These are phyloP conservation scores for Himalopsyche anomala DNA, from an alignment of 2,888 invertebrate species.

Conservation along the genomic window DNA sequence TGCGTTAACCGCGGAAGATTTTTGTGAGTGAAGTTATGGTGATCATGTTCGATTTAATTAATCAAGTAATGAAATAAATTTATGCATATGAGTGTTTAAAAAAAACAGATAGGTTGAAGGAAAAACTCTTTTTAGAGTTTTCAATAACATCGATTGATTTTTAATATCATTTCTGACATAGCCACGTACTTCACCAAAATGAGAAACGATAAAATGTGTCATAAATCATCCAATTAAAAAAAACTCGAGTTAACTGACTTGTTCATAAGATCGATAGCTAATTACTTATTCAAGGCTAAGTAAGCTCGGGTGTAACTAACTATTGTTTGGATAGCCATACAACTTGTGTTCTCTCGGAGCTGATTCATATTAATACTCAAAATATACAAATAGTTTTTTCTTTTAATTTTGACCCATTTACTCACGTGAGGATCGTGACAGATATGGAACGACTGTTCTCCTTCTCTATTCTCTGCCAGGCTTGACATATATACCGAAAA, in stretches of 20 bases:
- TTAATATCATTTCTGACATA: neutral
- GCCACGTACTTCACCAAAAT: neutral
- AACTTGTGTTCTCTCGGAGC: neutral
- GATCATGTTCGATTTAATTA: too few species aligned
- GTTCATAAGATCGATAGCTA: slow-evolving; percentile 58
- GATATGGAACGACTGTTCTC: too few species aligned
- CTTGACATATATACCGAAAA: too few species aligned
- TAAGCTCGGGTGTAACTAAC: neutral
- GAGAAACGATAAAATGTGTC: neutral
- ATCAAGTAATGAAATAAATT: too few species aligned
- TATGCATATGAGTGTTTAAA: too few species aligned
- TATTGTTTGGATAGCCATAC: neutral
- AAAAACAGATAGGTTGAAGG: too few species aligned
- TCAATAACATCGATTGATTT: neutral
- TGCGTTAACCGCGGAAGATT: too few species aligned
- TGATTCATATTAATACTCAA: neutral
- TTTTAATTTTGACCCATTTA: too few species aligned
- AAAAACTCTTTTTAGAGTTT: neutral
- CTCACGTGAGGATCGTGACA: too few species aligned
- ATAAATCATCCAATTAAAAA: slow-evolving; percentile 46
- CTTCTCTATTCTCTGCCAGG: too few species aligned
- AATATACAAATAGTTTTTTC: too few species aligned
- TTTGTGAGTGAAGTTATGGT: too few species aligned
- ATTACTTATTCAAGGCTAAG: slow-evolving; percentile 61
- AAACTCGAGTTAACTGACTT: slow-evolving; percentile 36